These are phyloP conservation scores for Typhlomys cinereus DNA, from an alignment of 2,113 vertebrate genomes.

Conservation along the genomic window DNA sequence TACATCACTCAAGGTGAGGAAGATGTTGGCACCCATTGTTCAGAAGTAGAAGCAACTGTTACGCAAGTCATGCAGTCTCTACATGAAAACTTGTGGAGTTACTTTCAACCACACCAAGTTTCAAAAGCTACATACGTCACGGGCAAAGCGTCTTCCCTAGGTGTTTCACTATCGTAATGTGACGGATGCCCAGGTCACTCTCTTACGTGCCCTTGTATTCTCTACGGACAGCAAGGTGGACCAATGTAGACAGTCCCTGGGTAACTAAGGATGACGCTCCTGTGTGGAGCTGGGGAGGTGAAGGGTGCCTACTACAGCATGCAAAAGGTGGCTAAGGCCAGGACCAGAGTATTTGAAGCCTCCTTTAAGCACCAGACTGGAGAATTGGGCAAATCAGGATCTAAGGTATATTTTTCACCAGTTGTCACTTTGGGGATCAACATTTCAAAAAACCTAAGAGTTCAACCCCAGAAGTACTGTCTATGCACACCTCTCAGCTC, in stretches of 20 bases:
- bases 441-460: conserved; percentile 26
- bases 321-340: not conserved
- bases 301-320: conserved; percentile 5
- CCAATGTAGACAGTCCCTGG: not conserved
- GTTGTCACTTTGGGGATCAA: not conserved
- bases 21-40: conserved; percentile 7
- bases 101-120: not conserved
- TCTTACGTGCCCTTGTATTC: not conserved
- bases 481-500: not conserved
- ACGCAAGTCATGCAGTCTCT: conserved; percentile 17
- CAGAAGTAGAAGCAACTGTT: not conserved
- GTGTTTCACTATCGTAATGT: not conserved
- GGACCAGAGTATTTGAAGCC: not conserved
- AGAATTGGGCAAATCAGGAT: not conserved
- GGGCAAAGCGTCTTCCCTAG: conserved; percentile 4
- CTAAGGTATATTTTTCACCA: not conserved
- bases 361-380: not conserved
- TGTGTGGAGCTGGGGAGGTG: not conserved
- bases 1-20: conserved; percentile 4
- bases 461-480: not conserved
- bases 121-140: not conserved
- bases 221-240: not conserved
- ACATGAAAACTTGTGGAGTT: not conserved
- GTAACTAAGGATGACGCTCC: not conserved
- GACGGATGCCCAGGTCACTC: not conserved